These are phyloP conservation scores for Stenodema calcarata DNA, from an alignment of 2,888 invertebrate species.

Conservation along the genomic window DNA sequence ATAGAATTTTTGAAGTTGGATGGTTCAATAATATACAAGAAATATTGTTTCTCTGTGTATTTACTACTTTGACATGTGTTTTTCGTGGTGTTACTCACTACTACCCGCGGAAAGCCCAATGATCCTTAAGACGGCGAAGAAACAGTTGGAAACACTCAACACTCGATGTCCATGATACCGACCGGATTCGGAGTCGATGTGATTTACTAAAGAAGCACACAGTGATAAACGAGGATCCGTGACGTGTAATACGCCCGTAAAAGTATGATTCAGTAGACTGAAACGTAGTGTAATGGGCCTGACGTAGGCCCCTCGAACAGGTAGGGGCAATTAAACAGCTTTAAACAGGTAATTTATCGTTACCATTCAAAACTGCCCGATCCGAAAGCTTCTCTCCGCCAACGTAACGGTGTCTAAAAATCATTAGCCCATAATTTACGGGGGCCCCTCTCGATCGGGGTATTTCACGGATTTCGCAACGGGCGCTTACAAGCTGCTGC, in stretches of 20 bases:
- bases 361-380: constrained; percentile 35
- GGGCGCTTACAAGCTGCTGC: neutral
- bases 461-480: constrained; percentile 32
- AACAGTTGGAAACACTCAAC: neutral
- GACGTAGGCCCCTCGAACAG: constrained; percentile 26
- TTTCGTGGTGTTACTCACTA: no score
- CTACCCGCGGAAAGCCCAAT: neutral
- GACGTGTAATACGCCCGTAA: constrained; percentile 40
- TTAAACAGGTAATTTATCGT: constrained; percentile 48
- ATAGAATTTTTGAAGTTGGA: no score
- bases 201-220: constrained; percentile 31
- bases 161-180: neutral
- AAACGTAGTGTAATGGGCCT: constrained; percentile 18
- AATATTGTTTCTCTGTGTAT: no score
- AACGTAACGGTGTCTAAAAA: constrained; percentile 44
- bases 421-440: constrained; percentile 44
- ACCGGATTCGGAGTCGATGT: constrained; percentile 17
- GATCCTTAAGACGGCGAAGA: neutral
- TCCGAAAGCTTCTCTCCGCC: constrained; percentile 17
- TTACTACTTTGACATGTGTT: no score
- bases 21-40: no score
- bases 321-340: constrained; percentile 44
- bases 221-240: constrained; percentile 34
- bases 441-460: constrained; percentile 18
- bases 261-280: constrained; percentile 42